phyloP scores from a whole-genome alignment of 2,113 vertebrate genomes.

The Lepidothrix coronata region DNA sequence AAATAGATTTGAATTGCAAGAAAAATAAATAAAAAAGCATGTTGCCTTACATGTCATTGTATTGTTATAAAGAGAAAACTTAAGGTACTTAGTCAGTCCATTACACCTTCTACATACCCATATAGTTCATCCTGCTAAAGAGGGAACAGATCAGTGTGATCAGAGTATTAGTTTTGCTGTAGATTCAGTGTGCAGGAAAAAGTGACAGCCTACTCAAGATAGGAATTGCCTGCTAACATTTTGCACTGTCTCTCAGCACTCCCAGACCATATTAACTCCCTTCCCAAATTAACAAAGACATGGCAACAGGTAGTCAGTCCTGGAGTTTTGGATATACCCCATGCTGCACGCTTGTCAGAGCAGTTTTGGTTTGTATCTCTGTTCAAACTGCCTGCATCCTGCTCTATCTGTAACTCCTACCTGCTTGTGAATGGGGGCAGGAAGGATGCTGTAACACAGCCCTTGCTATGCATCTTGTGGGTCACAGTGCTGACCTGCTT shows the following conservation, averaged over 20 bases:
- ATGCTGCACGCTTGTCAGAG: accelerated
- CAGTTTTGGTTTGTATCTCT: background rate
- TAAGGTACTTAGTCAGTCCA: background rate
- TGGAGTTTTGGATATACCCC: accelerated
- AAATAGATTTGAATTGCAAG: background rate
- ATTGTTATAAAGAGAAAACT: background rate
- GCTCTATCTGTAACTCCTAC: background rate
- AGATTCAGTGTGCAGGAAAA: background rate
- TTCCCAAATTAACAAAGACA: background rate
- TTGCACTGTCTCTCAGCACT: background rate
- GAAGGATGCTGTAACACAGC: background rate
- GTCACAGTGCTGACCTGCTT: background rate
- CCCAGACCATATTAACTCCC: background rate
- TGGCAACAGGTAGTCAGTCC: background rate
- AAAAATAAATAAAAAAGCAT: background rate
- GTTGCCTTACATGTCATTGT: background rate
- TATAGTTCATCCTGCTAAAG: background rate
- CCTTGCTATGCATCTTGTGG: background rate
- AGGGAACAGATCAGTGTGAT: background rate
- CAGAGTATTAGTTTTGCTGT: background rate
- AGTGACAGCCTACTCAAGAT: background rate
- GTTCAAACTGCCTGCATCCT: background rate
- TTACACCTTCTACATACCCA: background rate
- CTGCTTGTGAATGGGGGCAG: accelerated
- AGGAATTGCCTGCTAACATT: background rate